Base-by-base conservation (phyloP, 2,113 vertebrate genomes). In the Chauna torquata region DNA sequence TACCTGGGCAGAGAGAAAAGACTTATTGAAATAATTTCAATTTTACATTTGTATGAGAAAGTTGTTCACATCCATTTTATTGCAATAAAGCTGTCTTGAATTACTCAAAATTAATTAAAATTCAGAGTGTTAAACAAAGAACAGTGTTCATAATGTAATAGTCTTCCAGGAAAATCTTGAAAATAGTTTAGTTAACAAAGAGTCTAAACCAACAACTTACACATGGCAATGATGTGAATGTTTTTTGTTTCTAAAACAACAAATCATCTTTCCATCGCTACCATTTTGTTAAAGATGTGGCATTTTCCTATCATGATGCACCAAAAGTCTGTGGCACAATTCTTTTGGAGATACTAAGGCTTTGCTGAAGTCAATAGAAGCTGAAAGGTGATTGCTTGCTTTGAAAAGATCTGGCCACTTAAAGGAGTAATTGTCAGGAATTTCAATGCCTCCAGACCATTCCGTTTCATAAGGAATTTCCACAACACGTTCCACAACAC, bases 11-110 rank as follows among this genome's bases (percentile, higher is more conserved):
- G 66, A 52, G 38, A 70, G 23, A 77, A 95, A 64, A 81, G n/a
- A 77, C 40, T 58, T 28, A 54, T 0, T 16, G 83, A 90, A 96
- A 86, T 54, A 6, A 82, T 30, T 77, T 85, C 45, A 18, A 9
- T 34, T 80, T 85, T 40, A 55, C 28, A 18, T 40, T 49, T 36
- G 45, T 90, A 64, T 91, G 82, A 91, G 66, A 90, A 97, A 94
- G 62, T 91, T 68, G 42, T 86, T 91, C 71, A 74, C 70, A 52
- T 64, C 47, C 54, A 42, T 82, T 96, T 96, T 96, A 96, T 95
- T 97, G 91, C 87, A 86, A 95, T 75, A 92, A 92, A 80, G 65
- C 62, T 52, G 66, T 55, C 64, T 54, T 69, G 85, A 86, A 44
- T 96, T 90, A 88, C 47, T 90, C 58, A 88, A 84, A 94, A 90